Base-by-base conservation (phyloP, 2,888 invertebrate species). In the Tiliacea aurago region DNA sequence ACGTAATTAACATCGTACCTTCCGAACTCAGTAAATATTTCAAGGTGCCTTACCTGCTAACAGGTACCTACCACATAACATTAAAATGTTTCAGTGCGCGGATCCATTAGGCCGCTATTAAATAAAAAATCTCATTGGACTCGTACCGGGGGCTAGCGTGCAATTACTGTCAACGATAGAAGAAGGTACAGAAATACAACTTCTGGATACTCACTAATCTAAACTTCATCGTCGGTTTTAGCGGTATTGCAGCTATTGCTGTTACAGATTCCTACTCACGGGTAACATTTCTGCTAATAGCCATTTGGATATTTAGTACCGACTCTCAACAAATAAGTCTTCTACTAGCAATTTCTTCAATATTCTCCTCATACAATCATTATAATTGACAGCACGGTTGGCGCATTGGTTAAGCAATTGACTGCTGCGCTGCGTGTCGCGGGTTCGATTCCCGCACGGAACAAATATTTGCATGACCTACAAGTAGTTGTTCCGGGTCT, bases 101-200 rank as follows among this genome's bases (percentile, higher is more conserved):
- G 58, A 70, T 76, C 80, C 59, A 73, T 75, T 84, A 66, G 56
- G 10, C 11, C 11, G 20, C 47, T 68, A 64, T 59, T 61, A 80
- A 78, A 85, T 76, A 84, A 82, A 28, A 84, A 84, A 72, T 69
- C 58, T 73, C 56, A 45, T 71, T 61, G 56, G 43, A 70, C 23
- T 69, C 11, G 41, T 61, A 73, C 63, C 47, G 43, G 45, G 65
- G 62, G n/a, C 58, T 20, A 68, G 64, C 62, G 37, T 70, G 74
- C 67, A 79, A 78, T 81, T 66, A 83, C 62, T 53, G 37, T 41
- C 63, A 63, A 2, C 4, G 43, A 4, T 13, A 51, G 2, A n/a
- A 11, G 13, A 63, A 45, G 15, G 1, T 47, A 47, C 68, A 78
- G 73, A 80, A 80, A 47, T 45, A 33, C 64, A 13, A 67, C 18